Evolutionary conservation across 2,113 vertebrate species (phyloP), one percentile per base, ranked within the genome.

Genomic region (Oncorhynchus nerka): DNA sequence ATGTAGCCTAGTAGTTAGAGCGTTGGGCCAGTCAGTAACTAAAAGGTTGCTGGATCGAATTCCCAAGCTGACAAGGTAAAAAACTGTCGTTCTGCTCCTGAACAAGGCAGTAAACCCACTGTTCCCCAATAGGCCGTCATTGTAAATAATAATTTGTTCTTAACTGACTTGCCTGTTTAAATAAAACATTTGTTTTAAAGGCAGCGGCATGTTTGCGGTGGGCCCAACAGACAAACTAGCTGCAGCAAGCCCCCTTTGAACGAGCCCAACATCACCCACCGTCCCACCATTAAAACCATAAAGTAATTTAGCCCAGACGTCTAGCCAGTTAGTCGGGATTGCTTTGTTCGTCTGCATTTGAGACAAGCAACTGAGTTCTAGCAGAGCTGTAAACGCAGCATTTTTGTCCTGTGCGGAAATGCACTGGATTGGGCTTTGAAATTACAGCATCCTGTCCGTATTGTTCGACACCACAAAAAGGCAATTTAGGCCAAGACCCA

Each of bases 291-390:
- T 90, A 90, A 45, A 95, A 94, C 95, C 96, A 98, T 99, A 99
- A 99, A 99, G 93, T 96, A 95, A 99, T 99, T 98, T 96, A 96
- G 93, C 92, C 96, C 96, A 99, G 97, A 99, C 97, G 97, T 98
- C 97, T 99, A 97, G 97, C 97, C 96, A 95, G 94, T 92, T 92
- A 94, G 89, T 93, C 92, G 93, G 94, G 94, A 94, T 95, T 95
- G 96, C 97, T 97, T 97, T 99, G 96, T 97, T 97, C 93, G 82
- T 88, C 89, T 90, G 94, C 92, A 96, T 96, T 97, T 94, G 95
- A 93, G 94, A 93, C 92, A 94, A 94, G 95, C 94, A 95, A 91
- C 93, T 92, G 86, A 94, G 95, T 94, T 95, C 94, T 95, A 95
- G 94, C 94, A 94, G 93, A 93, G 94, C 86, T 94, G 94, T 99